These are phyloP conservation scores for Zoanthus solanderi DNA, from an alignment of 92 coral and sea anemone species.

Conservation along the genomic window DNA sequence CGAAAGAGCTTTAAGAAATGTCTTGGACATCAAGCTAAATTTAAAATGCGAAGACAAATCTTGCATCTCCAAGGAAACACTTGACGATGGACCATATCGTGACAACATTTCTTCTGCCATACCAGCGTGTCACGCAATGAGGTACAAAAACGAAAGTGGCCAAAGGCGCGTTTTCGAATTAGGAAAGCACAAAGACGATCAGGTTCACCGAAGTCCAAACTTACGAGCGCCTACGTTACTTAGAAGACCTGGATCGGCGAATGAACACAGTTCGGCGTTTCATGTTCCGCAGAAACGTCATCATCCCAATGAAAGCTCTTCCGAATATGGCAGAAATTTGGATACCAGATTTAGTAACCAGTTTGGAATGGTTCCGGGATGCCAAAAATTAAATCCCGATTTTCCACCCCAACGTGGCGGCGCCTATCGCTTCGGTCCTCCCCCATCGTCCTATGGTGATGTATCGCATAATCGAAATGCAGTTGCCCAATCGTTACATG, in stretches of 20 bases:
- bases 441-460: conserved; percentile 26
- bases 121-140: not conserved
- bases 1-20: conserved; percentile 39
- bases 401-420: conserved; percentile 7
- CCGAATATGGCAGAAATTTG: conserved; percentile 10
- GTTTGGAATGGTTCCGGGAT: conserved; percentile 28
- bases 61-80: conserved; percentile 23
- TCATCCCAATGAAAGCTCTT: conserved; percentile 12
- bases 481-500: conserved; percentile 3
- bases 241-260: conserved; percentile 27
- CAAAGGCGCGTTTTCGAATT: conserved; percentile 19
- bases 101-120: conserved; percentile 15
- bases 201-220: not conserved
- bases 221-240: conserved; percentile 37
- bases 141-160: not conserved
- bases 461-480: not conserved
- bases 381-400: conserved; percentile 7
- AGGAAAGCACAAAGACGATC: not conserved
- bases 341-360: conserved; percentile 20
- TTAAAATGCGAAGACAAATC: conserved; percentile 50
- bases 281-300: conserved; percentile 45
- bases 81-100: conserved; percentile 25
- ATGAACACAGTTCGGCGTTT: conserved; percentile 42
- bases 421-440: conserved; percentile 15
- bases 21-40: conserved; percentile 30